phyloP scores from a whole-genome alignment of 2,888 invertebrate genomes.

The Heliconius cydno region DNA sequence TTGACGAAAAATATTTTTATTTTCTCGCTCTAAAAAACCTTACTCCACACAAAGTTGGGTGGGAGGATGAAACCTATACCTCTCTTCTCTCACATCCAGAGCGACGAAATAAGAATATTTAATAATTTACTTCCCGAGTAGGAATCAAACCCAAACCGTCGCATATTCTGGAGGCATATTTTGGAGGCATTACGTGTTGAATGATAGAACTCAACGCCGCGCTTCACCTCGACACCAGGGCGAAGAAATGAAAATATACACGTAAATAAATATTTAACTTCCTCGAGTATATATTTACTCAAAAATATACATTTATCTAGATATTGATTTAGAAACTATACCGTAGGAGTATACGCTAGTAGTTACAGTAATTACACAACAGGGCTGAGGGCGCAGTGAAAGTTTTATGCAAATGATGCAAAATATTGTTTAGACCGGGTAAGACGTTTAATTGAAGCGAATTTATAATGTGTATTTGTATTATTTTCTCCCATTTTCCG shows the following conservation, averaged over 20 bases:
- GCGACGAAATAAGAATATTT: neutral
- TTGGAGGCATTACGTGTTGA: no score
- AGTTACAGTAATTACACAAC: slow-evolving; percentile 49
- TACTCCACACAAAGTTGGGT: neutral
- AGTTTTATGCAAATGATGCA: slow-evolving; percentile 40
- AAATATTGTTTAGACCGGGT: slow-evolving; percentile 20
- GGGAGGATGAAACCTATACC: neutral
- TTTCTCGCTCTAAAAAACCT: no score
- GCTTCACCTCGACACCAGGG: no score
- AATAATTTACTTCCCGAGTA: neutral
- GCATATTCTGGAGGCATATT: no score
- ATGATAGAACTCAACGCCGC: neutral
- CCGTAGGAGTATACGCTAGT: neutral
- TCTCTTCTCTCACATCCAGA: neutral
- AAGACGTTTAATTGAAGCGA: slow-evolving; percentile 12
- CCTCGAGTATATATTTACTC: no score
- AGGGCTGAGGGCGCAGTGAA: slow-evolving; percentile 47
- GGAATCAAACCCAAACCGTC: neutral
- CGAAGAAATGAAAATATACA: no score
- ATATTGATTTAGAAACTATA: slow-evolving; percentile 11
- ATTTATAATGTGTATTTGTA: neutral
- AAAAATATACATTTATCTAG: no score
- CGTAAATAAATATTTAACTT: no score
- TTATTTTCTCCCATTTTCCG: neutral
- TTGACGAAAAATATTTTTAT: no score